A percentile compares a stretch with the other conserved stretches of the same genome.
These are phyloP conservation scores for Globia sparganii DNA, from an alignment of 2,888 invertebrate species.

Conservation along the genomic window DNA sequence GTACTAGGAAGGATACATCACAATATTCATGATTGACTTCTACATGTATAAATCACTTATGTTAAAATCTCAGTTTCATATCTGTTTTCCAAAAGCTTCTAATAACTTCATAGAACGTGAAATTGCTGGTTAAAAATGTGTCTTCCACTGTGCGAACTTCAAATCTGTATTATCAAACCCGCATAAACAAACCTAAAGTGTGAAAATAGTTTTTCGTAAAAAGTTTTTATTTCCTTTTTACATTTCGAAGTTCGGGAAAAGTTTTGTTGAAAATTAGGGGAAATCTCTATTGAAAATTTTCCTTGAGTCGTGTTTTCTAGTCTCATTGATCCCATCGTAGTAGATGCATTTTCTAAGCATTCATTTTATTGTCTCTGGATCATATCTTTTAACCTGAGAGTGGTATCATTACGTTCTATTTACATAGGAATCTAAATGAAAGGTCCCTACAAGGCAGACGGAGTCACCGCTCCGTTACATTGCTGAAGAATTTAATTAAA, in stretches of 20 bases:
- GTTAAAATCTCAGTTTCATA: not conserved
- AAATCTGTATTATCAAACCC: not conserved
- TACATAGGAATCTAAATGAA: constrained; percentile 73
- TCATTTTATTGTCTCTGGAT: constrained; percentile 31
- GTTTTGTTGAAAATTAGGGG: not conserved
- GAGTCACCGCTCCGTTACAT: constrained; percentile 56
- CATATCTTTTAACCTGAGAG: constrained; percentile 43
- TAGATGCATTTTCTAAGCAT: constrained; percentile 33
- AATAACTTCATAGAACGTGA: not conserved
- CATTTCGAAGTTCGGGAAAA: not conserved
- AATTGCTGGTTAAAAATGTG: not conserved
- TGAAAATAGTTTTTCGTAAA: constrained; percentile 3
- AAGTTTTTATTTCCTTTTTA: constrained; percentile 1
- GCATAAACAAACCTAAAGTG: not conserved
- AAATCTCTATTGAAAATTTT: not conserved
- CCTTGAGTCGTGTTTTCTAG: not conserved
- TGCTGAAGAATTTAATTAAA: constrained; percentile 73
- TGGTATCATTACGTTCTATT: constrained; percentile 60
- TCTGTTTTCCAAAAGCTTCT: constrained; percentile 1
- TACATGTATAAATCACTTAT: not conserved
- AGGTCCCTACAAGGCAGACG: constrained; percentile 66
- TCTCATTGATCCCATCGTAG: not conserved
- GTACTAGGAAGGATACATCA: not conserved
- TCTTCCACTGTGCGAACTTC: not conserved
- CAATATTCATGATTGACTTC: constrained; percentile 2